Percentiles rank a stretch among this genome's conserved stretches.
phyloP scores from a whole-genome alignment of 2,113 vertebrate genomes.

The Anoura caudifer region DNA sequence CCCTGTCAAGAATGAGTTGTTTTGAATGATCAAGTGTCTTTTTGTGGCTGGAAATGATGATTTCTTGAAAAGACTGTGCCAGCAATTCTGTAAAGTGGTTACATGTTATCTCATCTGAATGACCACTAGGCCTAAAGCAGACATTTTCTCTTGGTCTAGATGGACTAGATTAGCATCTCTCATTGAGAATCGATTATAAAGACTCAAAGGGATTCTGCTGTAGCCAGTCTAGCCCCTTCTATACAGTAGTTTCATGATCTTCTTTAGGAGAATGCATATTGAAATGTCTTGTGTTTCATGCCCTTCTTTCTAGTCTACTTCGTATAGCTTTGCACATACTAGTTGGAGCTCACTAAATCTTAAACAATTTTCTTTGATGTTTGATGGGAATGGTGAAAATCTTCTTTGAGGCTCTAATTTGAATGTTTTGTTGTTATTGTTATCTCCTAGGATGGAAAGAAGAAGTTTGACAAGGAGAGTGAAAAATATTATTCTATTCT shows the following conservation, averaged over 20 bases:
- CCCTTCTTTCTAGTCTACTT: not conserved
- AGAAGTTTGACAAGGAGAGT: conserved; percentile 97
- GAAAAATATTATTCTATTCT: conserved; percentile 96
- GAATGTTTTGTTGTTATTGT: conserved; percentile 40
- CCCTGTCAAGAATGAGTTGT: not conserved
- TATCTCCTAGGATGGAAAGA: conserved; percentile 91
- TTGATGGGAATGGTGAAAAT: not conserved
- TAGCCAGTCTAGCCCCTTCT: not conserved
- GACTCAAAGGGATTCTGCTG: not conserved
- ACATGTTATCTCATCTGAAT: not conserved
- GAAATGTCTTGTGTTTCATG: not conserved
- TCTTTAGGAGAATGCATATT: not conserved
- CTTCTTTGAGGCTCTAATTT: conserved; percentile 25
- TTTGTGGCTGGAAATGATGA: not conserved
- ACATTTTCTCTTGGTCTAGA: not conserved
- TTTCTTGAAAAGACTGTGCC: not conserved
- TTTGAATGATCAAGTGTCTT: not conserved
- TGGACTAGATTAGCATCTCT: not conserved
- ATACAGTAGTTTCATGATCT: not conserved
- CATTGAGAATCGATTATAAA: not conserved
- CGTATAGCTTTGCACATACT: not conserved
- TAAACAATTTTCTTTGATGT: not conserved
- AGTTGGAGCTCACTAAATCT: not conserved
- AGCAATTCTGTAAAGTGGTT: not conserved
- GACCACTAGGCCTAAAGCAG: not conserved